phyloP scores from a whole-genome alignment of 2,113 vertebrate species.

The Ascaphus truei region DNA sequence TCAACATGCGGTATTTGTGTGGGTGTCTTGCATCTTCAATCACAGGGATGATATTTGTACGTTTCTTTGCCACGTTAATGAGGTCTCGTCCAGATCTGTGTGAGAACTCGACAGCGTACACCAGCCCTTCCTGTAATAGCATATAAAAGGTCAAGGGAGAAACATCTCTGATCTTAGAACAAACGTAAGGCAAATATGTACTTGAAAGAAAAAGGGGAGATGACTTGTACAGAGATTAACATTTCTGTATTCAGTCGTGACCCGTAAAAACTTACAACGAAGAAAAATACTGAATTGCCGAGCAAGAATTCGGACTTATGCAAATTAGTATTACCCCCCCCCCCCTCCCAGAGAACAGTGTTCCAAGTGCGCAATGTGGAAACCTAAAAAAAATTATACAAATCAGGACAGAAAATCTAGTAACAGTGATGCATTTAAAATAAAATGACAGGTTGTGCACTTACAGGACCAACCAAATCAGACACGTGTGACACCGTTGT shows the following conservation, averaged over 20 bases:
- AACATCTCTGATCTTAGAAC: too few species aligned
- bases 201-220: too few species aligned
- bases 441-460: too few species aligned
- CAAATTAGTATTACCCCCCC: too few species aligned
- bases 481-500: constrained; percentile 92
- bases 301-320: too few species aligned
- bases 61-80: constrained; percentile 89
- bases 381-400: not conserved
- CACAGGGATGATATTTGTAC: constrained; percentile 91
- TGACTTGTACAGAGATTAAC: too few species aligned
- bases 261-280: too few species aligned
- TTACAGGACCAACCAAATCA: constrained; percentile 86
- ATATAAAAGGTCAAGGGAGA: not conserved
- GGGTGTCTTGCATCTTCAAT: constrained; percentile 90
- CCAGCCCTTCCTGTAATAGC: constrained; percentile 76
- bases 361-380: not conserved
- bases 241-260: too few species aligned
- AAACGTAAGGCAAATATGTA: too few species aligned
- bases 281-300: too few species aligned
- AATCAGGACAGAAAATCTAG: too few species aligned
- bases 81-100: constrained; percentile 88
- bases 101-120: constrained; percentile 91
- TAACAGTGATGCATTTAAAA: too few species aligned
- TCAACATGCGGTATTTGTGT: constrained; percentile 90
- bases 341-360: not conserved